phyloP scores from a whole-genome alignment of 2,113 vertebrate species.

The Eurypyga helias region DNA sequence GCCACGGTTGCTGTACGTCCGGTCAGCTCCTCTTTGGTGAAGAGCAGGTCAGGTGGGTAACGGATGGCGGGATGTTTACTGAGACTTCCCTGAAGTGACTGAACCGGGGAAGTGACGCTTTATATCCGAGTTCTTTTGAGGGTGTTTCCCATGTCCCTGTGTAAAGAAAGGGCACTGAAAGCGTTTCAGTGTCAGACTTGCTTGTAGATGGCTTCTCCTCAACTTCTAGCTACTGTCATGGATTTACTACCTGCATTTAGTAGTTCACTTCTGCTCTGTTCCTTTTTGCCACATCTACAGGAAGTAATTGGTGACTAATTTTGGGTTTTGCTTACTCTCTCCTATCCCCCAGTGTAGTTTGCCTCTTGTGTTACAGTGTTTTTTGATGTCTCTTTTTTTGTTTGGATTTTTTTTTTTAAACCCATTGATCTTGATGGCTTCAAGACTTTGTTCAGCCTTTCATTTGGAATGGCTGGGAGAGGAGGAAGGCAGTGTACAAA shows the following conservation, averaged over 20 bases:
- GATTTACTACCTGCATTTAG: neutral
- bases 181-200: neutral
- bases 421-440: neutral
- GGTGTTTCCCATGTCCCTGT: neutral
- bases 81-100: neutral
- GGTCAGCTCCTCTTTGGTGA: neutral
- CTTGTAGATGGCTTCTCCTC: neutral
- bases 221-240: neutral
- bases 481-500: neutral
- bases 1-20: neutral
- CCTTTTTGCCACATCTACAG: neutral
- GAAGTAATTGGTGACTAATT: neutral
- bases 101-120: neutral
- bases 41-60: neutral
- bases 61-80: neutral
- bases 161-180: neutral
- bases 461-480: neutral
- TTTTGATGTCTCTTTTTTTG: neutral
- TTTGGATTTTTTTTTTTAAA: neutral
- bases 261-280: neutral
- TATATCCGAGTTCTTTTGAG: neutral
- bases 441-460: neutral
- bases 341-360: neutral
- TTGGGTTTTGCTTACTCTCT: neutral
- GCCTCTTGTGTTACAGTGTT: neutral